Evolutionary conservation across 2,888 invertebrate genomes (phyloP).

Genomic region (Cosmopolites sordidus): DNA sequence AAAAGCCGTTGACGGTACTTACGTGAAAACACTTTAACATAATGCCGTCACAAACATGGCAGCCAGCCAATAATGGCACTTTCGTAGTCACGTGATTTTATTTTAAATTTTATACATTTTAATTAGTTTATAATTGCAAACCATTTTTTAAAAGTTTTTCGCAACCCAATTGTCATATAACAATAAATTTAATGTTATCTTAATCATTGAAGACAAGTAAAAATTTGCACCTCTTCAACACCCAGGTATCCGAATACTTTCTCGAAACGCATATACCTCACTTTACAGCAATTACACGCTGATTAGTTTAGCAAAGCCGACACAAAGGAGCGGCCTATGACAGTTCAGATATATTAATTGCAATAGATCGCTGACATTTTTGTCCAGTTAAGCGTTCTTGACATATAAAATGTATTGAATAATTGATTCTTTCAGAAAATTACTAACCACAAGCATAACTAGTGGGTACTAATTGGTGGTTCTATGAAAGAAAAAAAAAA

Average conservation of each 20-base stretch:
- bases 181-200: too few species aligned
- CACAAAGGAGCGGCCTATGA: not conserved
- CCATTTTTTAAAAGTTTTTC: too few species aligned
- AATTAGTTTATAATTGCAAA: too few species aligned
- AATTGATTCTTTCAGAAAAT: not conserved
- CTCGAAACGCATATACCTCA: not conserved
- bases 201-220: too few species aligned
- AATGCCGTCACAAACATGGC: too few species aligned
- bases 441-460: not conserved
- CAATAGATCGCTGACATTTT: not conserved
- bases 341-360: not conserved
- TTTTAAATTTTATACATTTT: too few species aligned
- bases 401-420: not conserved
- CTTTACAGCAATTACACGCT: not conserved
- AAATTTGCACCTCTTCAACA: not conserved
- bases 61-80: too few species aligned
- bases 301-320: not conserved
- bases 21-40: too few species aligned
- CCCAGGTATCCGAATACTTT: not conserved
- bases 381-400: not conserved
- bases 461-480: constrained; percentile 1
- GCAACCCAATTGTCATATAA: too few species aligned
- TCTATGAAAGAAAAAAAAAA: too few species aligned
- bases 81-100: too few species aligned
- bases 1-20: too few species aligned